Evolutionary conservation across 2,797 vertebrate species (phyloP), one percentile per base, ranked within the genome.

Genomic region (Aphelocoma californica): DNA sequence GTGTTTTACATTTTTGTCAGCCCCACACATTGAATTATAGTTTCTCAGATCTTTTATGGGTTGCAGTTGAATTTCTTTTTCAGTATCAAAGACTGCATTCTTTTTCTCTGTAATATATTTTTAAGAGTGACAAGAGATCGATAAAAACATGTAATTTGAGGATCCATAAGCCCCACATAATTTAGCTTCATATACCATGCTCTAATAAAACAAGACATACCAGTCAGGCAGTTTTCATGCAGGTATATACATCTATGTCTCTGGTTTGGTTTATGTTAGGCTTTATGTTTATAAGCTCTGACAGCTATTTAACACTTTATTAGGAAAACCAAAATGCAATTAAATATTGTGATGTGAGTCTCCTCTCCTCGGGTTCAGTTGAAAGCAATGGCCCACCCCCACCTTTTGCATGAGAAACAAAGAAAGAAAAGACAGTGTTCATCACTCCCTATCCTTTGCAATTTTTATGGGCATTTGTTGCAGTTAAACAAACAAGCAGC

Each of bases 81-180:
- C 67, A 31, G 48, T 80, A 95, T 83, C 53, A 87, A 95, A 92
- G 67, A 57, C 81, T 81, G 31, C 31, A 69, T 87, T 89, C 51
- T 90, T 93, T 91, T 86, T 47, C 78, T 74, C 71, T 0, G 0
- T 61, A 85, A 86, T 88, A 45, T 67, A 84, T 86, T 95, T 96
- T 89, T 92, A 96, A 84, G 74, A 92, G 78, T 85, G 88, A 87
- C 69, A 61, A 86, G 94, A 93, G 95, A 94, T 95, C 83, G 0
- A 96, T 96, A 96, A 95, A 95, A 96, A n/a, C 53, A n/a, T 82
- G 65, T 92, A 92, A 94, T 94, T 96, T 85, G 87, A 80, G 48
- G 80, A 92, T 86, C 91, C 47, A 86, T 93, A 93, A 94, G 93
- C 4, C 66, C 23, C 81, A 90, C 67, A 90, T 88, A 85, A 86